phyloP scores from a whole-genome alignment of 2,113 vertebrate species.

The Tenebrosternarchus preto region DNA sequence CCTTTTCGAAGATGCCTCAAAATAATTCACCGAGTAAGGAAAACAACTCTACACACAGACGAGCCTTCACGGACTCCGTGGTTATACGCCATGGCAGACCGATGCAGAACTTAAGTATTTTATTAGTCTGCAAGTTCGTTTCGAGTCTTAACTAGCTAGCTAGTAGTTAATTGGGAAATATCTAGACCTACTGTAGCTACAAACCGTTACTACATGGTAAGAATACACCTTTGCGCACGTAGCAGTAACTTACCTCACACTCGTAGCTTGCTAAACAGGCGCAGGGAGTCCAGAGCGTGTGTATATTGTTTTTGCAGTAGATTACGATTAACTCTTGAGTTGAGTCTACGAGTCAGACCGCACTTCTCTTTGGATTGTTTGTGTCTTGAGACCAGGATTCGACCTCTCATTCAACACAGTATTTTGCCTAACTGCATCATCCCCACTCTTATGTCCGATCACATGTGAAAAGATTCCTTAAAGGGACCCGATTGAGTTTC shows the following conservation, averaged over 20 bases:
- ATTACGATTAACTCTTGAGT: background rate
- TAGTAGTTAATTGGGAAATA: background rate
- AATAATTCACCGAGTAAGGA: conserved; percentile 27
- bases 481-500: conserved; percentile 36
- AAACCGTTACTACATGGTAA: background rate
- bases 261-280: background rate
- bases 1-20: conserved; percentile 5
- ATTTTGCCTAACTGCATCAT: conserved; percentile 50
- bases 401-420: background rate
- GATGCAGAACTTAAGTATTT: background rate
- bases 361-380: background rate
- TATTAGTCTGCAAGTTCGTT: too few relatives aligned
- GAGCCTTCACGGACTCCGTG: background rate
- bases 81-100: background rate
- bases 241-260: conserved; percentile 12
- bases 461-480: conserved; percentile 52
- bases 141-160: too few relatives aligned
- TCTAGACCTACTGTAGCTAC: background rate
- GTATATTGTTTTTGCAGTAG: background rate
- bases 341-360: background rate
- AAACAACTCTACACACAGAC: conserved; percentile 34
- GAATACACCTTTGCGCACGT: background rate
- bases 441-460: conserved; percentile 40
- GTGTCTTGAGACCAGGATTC: background rate
- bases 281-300: background rate